These are phyloP conservation scores for Hephaestus fuliginosus DNA, from an alignment of 2,797 vertebrate species.

Conservation along the genomic window DNA sequence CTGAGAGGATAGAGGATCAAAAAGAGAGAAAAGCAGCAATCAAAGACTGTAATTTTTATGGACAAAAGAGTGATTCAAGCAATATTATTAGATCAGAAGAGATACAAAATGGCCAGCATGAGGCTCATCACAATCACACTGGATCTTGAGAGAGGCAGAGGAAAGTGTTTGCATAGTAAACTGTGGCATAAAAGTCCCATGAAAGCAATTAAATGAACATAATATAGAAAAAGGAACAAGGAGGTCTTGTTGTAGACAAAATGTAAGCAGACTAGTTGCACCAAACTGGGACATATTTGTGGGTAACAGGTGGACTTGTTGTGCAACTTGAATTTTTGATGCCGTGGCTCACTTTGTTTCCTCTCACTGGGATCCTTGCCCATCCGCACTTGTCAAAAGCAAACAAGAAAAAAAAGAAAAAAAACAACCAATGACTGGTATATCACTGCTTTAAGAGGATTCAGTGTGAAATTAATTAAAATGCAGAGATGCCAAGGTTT, in stretches of 20 bases:
- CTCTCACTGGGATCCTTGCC: slow-evolving; percentile 66
- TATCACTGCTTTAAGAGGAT: slow-evolving; percentile 55
- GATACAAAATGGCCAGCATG: slow-evolving; percentile 49
- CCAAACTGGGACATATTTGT: slow-evolving; percentile 22
- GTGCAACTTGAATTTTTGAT: slow-evolving; percentile 55
- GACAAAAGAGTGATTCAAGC: slow-evolving; percentile 73
- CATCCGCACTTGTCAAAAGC: slow-evolving; percentile 56
- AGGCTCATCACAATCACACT: slow-evolving; percentile 53
- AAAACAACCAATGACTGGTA: slow-evolving; percentile 52
- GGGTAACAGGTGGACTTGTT: slow-evolving; percentile 67
- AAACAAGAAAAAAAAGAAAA: slow-evolving; percentile 7
- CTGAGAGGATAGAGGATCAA: slow-evolving; percentile 46
- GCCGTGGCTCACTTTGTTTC: slow-evolving; percentile 55
- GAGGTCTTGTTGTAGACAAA: slow-evolving; percentile 24
- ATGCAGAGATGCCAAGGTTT: slow-evolving; percentile 59
- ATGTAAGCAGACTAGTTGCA: slow-evolving; percentile 34
- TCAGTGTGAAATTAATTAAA: slow-evolving; percentile 71
- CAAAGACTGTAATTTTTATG: slow-evolving; percentile 71
- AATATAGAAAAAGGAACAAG: slow-evolving; percentile 19
- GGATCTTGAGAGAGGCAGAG: slow-evolving; percentile 39
- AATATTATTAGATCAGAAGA: slow-evolving; percentile 67
- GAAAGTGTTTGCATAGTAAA: slow-evolving; percentile 35
- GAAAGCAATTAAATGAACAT: slow-evolving; percentile 22
- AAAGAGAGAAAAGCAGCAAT: slow-evolving; percentile 64
- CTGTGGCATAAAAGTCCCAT: slow-evolving; percentile 27